phyloP scores from a whole-genome alignment of 2,888 invertebrate species.

The Malachius bipustulatus region DNA sequence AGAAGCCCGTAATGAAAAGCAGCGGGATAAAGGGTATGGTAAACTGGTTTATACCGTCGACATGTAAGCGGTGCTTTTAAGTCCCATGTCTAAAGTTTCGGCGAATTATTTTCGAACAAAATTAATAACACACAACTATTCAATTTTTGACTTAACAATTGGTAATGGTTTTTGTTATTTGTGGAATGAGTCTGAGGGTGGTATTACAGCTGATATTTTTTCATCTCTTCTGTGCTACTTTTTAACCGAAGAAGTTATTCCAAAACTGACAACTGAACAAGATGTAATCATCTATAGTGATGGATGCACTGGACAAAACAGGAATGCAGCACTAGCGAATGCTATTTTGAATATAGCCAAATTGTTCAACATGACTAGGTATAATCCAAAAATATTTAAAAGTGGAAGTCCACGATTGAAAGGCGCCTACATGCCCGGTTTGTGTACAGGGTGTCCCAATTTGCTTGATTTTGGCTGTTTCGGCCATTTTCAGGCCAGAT shows the following conservation, averaged over 20 bases:
- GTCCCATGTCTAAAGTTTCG: constrained; percentile 3
- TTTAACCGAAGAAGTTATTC: constrained; percentile 1
- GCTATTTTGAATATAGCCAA: constrained; percentile 1
- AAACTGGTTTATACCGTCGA: constrained; percentile 1
- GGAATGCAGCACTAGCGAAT: neutral
- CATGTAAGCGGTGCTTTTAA: constrained; percentile 3
- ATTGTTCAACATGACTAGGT: neutral
- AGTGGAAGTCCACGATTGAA: constrained; percentile 2
- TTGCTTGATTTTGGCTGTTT: too few relatives aligned
- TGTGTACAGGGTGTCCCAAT: too few relatives aligned
- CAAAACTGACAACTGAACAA: constrained; percentile 2
- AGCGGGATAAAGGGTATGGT: neutral
- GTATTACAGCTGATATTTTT: constrained; percentile 3
- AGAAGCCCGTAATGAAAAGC: constrained; percentile 3
- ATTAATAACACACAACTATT: constrained; percentile 1
- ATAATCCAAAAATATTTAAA: constrained; percentile 1
- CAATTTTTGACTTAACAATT: constrained; percentile 1
- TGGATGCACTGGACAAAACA: constrained; percentile 2
- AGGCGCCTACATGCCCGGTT: constrained; percentile 3
- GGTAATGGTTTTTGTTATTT: constrained; percentile 3
- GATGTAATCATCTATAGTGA: neutral
- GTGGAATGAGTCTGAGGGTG: constrained; percentile 2
- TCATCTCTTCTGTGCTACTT: neutral
- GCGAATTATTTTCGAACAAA: constrained; percentile 2
- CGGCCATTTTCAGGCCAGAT: too few relatives aligned